Evolutionary conservation across 2,888 invertebrate species (phyloP), one percentile per base, ranked within the genome.

Genomic region (Cyrtodaria siliqua): DNA sequence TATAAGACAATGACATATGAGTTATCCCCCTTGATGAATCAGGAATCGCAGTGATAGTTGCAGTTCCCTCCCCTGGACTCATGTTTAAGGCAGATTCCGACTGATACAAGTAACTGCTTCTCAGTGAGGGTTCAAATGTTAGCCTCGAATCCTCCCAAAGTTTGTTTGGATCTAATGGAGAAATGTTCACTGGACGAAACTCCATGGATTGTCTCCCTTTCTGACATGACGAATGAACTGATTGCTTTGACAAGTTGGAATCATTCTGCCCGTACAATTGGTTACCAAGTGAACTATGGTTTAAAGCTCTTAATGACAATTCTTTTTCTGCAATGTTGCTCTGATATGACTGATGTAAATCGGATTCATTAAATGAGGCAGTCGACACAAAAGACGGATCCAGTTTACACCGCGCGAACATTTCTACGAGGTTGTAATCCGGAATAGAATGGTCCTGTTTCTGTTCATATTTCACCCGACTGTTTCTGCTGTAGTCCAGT

Each of bases 111-210:
- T 8, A 33, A 12, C 12, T 33, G 12, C 33, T 33, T 33, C 33
- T 33, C 33, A 33, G 12, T 8, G 33, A 33, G 12, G 33, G 33
- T 33, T 33, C 33, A 4, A 33, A 8, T 33, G 33, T 33, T 12
- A 33, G 4, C 12, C 33, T 33, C 24, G 77, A 71, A 50, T 85
- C 85, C 27, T 85, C 84, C 84, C 84, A 87, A 29, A 87, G 67
- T 57, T 81, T 85, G 8, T 74, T 64, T 14, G 84, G 84, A 77
- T 89, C 85, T 2, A 88, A 60, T 1, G 88, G 87, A 23, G 89
- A 86, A 47, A 88, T 77, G 26, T 60, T 50, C 3, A 57, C 33
- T 6, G 76, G 79, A 23, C 55, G 62, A 16, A 47, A 69, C 2
- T 64, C 47, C 20, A 20, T 47, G 47, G 47, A 47, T 47, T 16